phyloP scores from a whole-genome alignment of 2,797 vertebrate genomes.

The Brotula barbata region DNA sequence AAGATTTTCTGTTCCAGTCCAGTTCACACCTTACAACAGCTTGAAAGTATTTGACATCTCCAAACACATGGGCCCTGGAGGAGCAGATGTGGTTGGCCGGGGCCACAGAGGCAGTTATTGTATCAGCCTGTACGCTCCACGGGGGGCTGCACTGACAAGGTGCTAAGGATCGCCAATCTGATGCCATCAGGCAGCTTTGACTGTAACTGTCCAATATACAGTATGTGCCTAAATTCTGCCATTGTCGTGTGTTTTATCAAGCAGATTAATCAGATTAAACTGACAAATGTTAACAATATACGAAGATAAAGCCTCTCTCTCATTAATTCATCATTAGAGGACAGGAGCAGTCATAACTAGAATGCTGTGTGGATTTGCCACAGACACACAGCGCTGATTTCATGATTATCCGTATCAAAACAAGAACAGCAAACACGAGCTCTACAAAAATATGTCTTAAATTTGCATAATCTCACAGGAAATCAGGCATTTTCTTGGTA shows the following conservation, averaged over 20 bases:
- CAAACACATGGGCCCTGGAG: conserved; percentile 67
- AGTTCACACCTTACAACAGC: conserved; percentile 79
- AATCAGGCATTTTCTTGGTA: no score
- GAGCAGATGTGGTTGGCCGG: conserved; percentile 73
- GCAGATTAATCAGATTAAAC: conserved; percentile 40
- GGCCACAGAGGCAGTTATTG: conserved; percentile 75
- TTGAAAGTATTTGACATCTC: conserved; percentile 81
- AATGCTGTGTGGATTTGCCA: conserved; percentile 38
- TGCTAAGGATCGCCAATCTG: conserved; percentile 51
- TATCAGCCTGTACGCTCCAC: conserved; percentile 52
- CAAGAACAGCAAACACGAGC: conserved; percentile 8
- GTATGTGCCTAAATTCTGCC: conserved; percentile 10
- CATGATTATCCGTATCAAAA: not conserved
- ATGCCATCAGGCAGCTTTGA: conserved; percentile 59
- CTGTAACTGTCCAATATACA: conserved; percentile 44
- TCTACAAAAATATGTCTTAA: no score
- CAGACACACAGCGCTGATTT: conserved; percentile 25
- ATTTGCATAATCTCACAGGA: no score
- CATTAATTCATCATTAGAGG: conserved; percentile 57
- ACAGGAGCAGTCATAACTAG: conserved; percentile 43
- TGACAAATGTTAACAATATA: conserved; percentile 37
- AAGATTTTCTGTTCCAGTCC: conserved; percentile 77
- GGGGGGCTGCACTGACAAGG: conserved; percentile 53
- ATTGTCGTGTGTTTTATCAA: conserved; percentile 13
- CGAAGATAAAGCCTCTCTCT: conserved; percentile 45